Base-by-base conservation (phyloP, 2,113 vertebrate species). In the Menidia beryllina region DNA sequence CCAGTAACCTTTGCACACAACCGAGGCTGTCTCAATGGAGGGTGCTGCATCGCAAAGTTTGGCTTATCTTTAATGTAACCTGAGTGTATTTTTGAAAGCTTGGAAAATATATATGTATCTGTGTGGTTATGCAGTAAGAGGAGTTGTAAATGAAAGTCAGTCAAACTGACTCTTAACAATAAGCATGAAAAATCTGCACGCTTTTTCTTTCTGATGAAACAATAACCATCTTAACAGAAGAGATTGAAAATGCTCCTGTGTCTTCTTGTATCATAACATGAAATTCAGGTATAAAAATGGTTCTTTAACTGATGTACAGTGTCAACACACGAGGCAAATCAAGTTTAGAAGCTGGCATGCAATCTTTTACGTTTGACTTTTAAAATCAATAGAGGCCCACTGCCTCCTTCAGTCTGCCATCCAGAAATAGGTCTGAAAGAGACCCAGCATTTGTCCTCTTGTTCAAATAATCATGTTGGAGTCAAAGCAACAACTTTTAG, bases 381-480 rank as follows among this genome's bases (percentile, higher is more conserved):
- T 59, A 3, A 63, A 76, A 66, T 69, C 34, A 36, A 61, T 72
- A 79, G n/a, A 30, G 30, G 30, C 30, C 8, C 8, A 30, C 30
- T 11, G 45, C 34, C 30, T 41, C 27, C 25, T 65, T 3, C 55
- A 21, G 51, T 56, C 39, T 47, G 15, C 12, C 25, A 4, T 52
- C 5, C 6, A 21, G 24, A 2, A 6, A 25, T 19, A 43, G 34
- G 10, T 3, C n/a, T 8, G 8, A 8, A 13, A 39, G 12, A 39
- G 2, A 13, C 7, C 13, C 7, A 38, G 23, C 39, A 27, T 57
- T 24, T 17, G 15, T 20, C n/a, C 4, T 34, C 6, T 45, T 21
- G 24, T 69, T 52, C 17, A 45, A n/a, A 51, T 1, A 55, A 57
- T 13, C 41, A 34, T 34, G 30, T 34, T 6, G 10, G 10, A 6